Conservation (phyloP, 2,888 invertebrate species). For the Diplazon laetatorius region DNA sequence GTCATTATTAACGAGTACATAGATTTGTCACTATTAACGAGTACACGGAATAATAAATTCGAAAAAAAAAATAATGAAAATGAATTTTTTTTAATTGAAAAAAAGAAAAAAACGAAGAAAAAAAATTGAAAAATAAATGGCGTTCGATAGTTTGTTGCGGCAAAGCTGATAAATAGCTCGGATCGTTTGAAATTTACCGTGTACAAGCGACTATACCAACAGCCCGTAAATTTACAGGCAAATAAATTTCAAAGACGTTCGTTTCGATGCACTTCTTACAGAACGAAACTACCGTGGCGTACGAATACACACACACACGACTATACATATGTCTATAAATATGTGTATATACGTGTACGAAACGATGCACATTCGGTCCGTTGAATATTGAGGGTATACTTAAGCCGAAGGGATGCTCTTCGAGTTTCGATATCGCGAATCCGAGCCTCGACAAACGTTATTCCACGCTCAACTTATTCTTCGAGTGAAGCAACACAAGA, state of each 20-base stretch:
- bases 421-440: slow-evolving; percentile 64
- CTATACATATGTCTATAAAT: too few species aligned
- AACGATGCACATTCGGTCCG: slow-evolving; percentile 25
- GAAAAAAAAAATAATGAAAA: too few species aligned
- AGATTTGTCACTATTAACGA: too few species aligned
- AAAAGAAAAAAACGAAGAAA: not conserved
- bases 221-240: slow-evolving; percentile 15
- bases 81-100: too few species aligned
- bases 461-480: slow-evolving; percentile 51
- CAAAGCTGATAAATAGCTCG: not conserved
- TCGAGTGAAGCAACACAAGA: slow-evolving; percentile 41
- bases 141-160: not conserved
- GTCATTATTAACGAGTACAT: too few species aligned
- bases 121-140: not conserved
- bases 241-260: slow-evolving; percentile 18
- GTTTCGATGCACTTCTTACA: not conserved
- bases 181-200: not conserved
- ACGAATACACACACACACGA: not conserved
- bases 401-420: slow-evolving; percentile 46
- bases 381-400: slow-evolving; percentile 44
- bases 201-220: slow-evolving; percentile 1
- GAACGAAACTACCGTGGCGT: slow-evolving; percentile 17
- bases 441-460: slow-evolving; percentile 61
- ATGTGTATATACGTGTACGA: slow-evolving; percentile 1
- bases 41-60: too few species aligned